Conservation (phyloP, 2,888 invertebrate species). For the Bellardia pandia region DNA sequence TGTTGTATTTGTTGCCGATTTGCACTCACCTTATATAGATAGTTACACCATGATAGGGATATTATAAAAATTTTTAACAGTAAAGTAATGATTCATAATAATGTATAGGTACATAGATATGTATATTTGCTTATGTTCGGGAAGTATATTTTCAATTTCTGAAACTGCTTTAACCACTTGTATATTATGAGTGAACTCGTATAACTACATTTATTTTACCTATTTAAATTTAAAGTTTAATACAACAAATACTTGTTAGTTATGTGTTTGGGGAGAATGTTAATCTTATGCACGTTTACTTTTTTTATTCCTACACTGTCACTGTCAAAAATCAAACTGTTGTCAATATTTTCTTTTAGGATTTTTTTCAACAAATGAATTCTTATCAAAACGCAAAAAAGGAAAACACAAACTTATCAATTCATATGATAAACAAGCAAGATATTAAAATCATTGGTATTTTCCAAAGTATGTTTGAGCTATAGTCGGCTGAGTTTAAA, state of each 20-base stretch:
- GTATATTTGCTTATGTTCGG: background rate
- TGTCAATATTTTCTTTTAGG: slow-evolving; percentile 60
- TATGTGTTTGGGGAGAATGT: background rate
- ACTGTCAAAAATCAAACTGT: slow-evolving; percentile 72
- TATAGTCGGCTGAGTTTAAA: background rate
- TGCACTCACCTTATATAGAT: no score
- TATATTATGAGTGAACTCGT: no score
- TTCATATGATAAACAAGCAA: slow-evolving; percentile 43
- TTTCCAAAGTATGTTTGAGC: slow-evolving; percentile 24
- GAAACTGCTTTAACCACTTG: background rate
- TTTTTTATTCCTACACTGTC: slow-evolving; percentile 50
- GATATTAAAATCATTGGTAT: slow-evolving; percentile 32
- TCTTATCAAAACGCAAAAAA: slow-evolving; percentile 72
- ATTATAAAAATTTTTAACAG: slow-evolving; percentile 76
- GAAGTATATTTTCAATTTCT: background rate
- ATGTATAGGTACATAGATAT: background rate
- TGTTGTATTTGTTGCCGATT: no score
- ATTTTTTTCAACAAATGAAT: slow-evolving; percentile 64
- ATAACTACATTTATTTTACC: background rate
- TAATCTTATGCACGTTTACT: slow-evolving; percentile 22
- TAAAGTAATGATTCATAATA: slow-evolving; percentile 76
- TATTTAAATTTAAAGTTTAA: background rate
- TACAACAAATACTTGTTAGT: background rate
- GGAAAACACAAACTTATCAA: slow-evolving; percentile 60
- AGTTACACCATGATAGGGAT: background rate